These are phyloP conservation scores for Rhamphomyia laevipes DNA, from an alignment of 2,888 invertebrate species.

Conservation along the genomic window DNA sequence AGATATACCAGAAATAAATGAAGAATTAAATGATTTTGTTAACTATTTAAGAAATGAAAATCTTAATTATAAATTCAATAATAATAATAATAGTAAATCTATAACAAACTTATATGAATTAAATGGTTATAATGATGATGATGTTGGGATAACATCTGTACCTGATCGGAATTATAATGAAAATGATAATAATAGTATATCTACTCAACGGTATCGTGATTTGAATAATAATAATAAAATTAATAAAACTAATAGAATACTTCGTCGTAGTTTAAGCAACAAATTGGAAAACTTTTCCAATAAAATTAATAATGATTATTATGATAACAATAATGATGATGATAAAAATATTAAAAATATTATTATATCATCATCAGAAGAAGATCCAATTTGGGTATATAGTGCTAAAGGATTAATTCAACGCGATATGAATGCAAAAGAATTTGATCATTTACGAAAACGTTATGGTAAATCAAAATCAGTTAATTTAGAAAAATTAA, in stretches of 20 bases:
- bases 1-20: conserved; percentile 8
- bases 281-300: conserved; percentile 8
- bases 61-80: conserved; percentile 12
- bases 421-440: conserved; percentile 15
- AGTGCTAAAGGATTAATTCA: conserved; percentile 13
- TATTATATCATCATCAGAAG: no score
- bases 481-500: background rate
- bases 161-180: background rate
- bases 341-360: background rate
- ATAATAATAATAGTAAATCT: background rate
- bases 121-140: conserved; percentile 4
- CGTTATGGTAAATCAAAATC: background rate
- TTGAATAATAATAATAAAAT: conserved; percentile 1
- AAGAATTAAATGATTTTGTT: conserved; percentile 9
- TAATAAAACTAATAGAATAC: conserved; percentile 4
- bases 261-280: background rate
- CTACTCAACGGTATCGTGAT: background rate
- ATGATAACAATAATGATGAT: background rate
- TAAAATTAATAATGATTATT: background rate
- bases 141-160: background rate
- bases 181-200: background rate
- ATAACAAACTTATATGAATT: background rate
- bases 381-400: conserved; percentile 9
- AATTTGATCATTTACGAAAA: conserved; percentile 10
- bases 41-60: conserved; percentile 10